A percentile compares a stretch with the other conserved stretches of the same genome.
These are phyloP conservation scores for Danaus melanippus DNA, from an alignment of 1,140 invertebrate genomes.

Conservation along the genomic window DNA sequence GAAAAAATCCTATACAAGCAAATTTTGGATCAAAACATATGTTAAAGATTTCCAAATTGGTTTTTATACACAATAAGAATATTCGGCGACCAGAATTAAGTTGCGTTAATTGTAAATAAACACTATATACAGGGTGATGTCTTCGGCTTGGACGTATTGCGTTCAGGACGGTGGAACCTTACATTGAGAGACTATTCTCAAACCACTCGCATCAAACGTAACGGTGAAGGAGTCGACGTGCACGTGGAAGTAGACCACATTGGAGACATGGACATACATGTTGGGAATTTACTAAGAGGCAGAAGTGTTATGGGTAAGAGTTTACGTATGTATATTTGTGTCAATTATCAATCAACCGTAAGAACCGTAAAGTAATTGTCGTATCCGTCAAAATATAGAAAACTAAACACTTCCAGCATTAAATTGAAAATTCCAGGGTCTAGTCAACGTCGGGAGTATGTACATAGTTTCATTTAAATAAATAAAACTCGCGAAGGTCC, in stretches of 20 bases:
- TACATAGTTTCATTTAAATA: too few relatives aligned
- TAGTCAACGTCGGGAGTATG: too few relatives aligned
- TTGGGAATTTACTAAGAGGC: slow-evolving; percentile 80
- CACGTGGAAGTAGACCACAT: slow-evolving; percentile 81
- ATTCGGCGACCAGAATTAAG: too few relatives aligned
- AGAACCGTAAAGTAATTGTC: not conserved
- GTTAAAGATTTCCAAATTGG: too few relatives aligned
- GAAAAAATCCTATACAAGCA: too few relatives aligned
- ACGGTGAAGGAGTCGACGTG: slow-evolving; percentile 68
- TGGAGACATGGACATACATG: slow-evolving; percentile 81
- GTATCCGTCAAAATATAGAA: too few relatives aligned
- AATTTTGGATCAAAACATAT: too few relatives aligned
- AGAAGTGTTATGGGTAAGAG: slow-evolving; percentile 74
- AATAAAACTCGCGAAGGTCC: too few relatives aligned
- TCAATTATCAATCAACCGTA: not conserved
- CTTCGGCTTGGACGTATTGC: slow-evolving; percentile 74
- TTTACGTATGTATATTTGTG: slow-evolving; percentile 3
- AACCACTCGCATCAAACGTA: slow-evolving; percentile 80
- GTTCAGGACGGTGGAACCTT: slow-evolving; percentile 81
- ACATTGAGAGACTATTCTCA: slow-evolving; percentile 82
- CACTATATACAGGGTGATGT: slow-evolving; percentile 70
- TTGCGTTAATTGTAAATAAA: not conserved
- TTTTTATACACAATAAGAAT: too few relatives aligned
- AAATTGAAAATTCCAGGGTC: too few relatives aligned
- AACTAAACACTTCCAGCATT: too few relatives aligned